phyloP scores from a whole-genome alignment of 2,888 invertebrate genomes.

The Tachystola acroxantha region DNA sequence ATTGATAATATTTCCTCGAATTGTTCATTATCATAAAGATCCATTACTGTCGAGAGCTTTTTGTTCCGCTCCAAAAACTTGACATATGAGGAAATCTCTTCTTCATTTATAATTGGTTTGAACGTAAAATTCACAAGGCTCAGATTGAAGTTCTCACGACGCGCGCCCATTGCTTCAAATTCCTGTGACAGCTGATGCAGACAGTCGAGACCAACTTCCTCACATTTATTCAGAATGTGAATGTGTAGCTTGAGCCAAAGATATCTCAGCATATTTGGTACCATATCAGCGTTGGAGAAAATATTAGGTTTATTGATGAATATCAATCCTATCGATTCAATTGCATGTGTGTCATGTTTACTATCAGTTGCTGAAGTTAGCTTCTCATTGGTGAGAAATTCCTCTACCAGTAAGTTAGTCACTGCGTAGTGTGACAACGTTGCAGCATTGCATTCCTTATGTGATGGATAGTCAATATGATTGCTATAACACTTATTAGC shows the following conservation, averaged over 20 bases:
- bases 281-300: constrained; percentile 45
- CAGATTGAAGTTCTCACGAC: constrained; percentile 45
- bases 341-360: constrained; percentile 46
- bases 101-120: constrained; percentile 53
- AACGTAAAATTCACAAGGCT: constrained; percentile 55
- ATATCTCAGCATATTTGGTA: constrained; percentile 54
- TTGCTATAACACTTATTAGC: constrained; percentile 77
- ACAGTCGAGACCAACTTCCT: constrained; percentile 60
- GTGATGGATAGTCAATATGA: constrained; percentile 62
- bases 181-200: constrained; percentile 61
- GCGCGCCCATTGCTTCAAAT: constrained; percentile 64
- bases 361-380: constrained; percentile 34
- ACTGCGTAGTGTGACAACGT: constrained; percentile 50
- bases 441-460: constrained; percentile 46
- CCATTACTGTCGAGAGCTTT: constrained; percentile 80
- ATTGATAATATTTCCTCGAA: constrained; percentile 83
- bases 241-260: constrained; percentile 67
- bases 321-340: constrained; percentile 56
- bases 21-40: constrained; percentile 80
- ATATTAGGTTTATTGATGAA: constrained; percentile 54
- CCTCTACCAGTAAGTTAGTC: constrained; percentile 61
- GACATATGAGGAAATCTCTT: constrained; percentile 49
- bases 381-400: constrained; percentile 58
- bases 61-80: constrained; percentile 70
- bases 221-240: constrained; percentile 54